These are phyloP conservation scores for Amphiprion ocellaris DNA, from an alignment of 2,113 vertebrate species.

Conservation along the genomic window DNA sequence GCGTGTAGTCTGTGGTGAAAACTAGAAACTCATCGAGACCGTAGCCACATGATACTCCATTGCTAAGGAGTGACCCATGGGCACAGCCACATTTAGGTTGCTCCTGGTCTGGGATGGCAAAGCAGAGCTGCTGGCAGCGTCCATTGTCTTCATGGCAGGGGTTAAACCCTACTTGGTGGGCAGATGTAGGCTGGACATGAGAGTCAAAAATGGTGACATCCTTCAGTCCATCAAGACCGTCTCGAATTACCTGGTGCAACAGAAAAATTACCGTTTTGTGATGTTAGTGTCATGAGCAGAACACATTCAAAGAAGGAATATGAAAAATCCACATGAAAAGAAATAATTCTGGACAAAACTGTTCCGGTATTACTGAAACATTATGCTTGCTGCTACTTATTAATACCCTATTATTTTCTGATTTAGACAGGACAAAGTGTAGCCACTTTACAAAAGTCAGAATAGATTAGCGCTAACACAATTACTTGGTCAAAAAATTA, in stretches of 20 bases:
- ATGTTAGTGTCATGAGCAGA: neutral
- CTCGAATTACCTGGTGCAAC: constrained; percentile 85
- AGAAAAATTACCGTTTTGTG: neutral
- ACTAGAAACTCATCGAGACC: constrained; percentile 89
- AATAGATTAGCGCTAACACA: neutral
- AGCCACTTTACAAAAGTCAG: neutral
- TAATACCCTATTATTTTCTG: no score
- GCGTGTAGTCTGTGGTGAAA: constrained; percentile 87
- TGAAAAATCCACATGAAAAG: no score
- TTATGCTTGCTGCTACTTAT: neutral
- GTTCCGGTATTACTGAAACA: no score
- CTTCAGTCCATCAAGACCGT: constrained; percentile 87
- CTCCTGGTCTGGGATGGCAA: constrained; percentile 86
- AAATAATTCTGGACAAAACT: no score
- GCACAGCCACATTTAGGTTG: constrained; percentile 90
- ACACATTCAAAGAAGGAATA: neutral
- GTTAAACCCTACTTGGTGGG: constrained; percentile 88
- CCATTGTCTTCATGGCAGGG: constrained; percentile 91
- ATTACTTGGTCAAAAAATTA: neutral
- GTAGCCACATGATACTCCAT: constrained; percentile 90
- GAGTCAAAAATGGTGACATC: constrained; percentile 89
- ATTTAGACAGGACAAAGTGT: neutral
- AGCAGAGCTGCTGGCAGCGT: constrained; percentile 92
- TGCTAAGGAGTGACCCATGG: constrained; percentile 86
- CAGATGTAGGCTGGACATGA: constrained; percentile 86